These are phyloP conservation scores for Falco cherrug DNA, from an alignment of 2,797 vertebrate genomes.

Conservation along the genomic window DNA sequence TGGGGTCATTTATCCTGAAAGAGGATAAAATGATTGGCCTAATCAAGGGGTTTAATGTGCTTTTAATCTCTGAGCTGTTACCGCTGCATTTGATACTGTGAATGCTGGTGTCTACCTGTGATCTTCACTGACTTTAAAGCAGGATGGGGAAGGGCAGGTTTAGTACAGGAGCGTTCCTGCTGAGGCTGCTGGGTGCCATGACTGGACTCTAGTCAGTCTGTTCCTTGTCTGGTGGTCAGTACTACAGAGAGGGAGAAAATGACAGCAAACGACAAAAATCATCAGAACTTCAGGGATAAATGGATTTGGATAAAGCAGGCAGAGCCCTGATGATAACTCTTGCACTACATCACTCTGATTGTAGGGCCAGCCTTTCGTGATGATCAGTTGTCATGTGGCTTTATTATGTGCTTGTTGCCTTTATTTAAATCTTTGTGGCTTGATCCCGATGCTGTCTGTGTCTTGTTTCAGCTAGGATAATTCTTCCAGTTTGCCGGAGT, in stretches of 20 bases:
- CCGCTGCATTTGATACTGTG: too few species aligned
- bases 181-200: background rate
- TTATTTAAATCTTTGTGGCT: background rate
- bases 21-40: background rate
- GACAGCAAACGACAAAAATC: background rate
- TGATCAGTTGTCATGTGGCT: background rate
- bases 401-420: slow-evolving; percentile 36
- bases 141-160: background rate
- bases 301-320: background rate
- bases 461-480: background rate
- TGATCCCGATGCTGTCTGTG: background rate
- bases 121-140: background rate
- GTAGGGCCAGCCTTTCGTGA: background rate
- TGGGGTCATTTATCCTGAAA: background rate
- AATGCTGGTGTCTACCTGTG: too few species aligned
- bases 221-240: background rate
- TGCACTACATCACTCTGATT: background rate
- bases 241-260: background rate
- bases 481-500: background rate
- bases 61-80: background rate
- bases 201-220: background rate
- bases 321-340: background rate
- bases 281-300: background rate
- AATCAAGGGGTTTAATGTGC: background rate
- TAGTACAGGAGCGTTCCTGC: background rate